Evolutionary conservation across 2,797 vertebrate species (phyloP).

Genomic region (Cuculus canorus): DNA sequence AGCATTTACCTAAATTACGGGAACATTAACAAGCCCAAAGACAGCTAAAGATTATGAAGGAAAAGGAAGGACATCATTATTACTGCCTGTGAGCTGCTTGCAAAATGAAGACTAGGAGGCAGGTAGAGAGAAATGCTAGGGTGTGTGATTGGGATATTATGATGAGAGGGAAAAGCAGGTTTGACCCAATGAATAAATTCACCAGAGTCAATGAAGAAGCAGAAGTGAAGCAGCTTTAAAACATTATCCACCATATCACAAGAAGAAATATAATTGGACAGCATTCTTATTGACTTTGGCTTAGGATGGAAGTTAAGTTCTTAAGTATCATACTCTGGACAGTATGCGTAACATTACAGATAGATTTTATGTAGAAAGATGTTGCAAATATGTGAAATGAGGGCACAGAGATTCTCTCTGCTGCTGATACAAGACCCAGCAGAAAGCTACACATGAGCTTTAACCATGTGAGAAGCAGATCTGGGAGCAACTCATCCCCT

Average conservation of each 20-base stretch:
- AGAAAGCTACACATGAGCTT: neutral
- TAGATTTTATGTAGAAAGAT: neutral
- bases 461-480: neutral
- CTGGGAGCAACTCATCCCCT: neutral
- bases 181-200: neutral
- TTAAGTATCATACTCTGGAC: neutral
- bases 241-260: neutral
- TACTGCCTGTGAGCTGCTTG: neutral
- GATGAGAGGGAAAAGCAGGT: neutral
- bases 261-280: neutral
- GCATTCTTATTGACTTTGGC: neutral
- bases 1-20: neutral
- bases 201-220: neutral
- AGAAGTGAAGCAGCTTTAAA: neutral
- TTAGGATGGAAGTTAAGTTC: neutral
- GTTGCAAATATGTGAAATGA: neutral
- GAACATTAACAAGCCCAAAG: neutral
- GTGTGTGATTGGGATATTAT: neutral
- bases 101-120: neutral
- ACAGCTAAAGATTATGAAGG: neutral
- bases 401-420: neutral
- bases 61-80: neutral
- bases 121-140: neutral
- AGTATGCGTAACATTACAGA: neutral
- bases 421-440: neutral